Evolutionary conservation across 2,888 invertebrate species (phyloP), one percentile per base, ranked within the genome.

Genomic region (Chaetogeoica ovagalla): DNA sequence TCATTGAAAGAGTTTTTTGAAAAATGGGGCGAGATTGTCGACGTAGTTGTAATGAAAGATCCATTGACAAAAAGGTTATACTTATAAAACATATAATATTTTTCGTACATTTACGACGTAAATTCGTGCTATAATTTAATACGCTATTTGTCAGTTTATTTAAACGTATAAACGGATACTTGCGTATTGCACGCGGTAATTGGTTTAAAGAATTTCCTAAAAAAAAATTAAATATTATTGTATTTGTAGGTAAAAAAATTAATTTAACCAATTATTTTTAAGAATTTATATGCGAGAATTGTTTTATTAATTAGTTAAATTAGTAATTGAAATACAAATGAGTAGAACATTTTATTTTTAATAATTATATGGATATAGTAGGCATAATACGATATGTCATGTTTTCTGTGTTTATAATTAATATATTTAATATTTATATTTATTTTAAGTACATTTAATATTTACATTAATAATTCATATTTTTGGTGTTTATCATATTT

Each of bases 41-140:
- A 97, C 86, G 96, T 96, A 13, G 96, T 97, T 17, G 97, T 97
- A 0, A 97, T 97, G 97, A 95, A 96, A 86, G 97, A 97, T 86
- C 95, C 96, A 0, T 93, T 93, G 84, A 97, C 97, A 0, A 96
- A 96, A 85, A 89, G 85, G 85, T 86, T 83, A 82, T 11, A 30
- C 30, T 30, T 30, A 30, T 30, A 30, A 30, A 30, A 48, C 13
- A 21, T 55, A 13, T 48, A 48, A 48, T 4, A 55, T 6, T 55
- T 7, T 55, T 52, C 52, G 15, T 1, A 55, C 55, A 55, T 19
- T 52, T 52, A 52, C 3, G 6, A 19, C 19, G 43, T 19, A 55
- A 30, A 30, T 30, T 30, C 30, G 30, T 19, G 11, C 19, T 55
- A 19, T 55, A 19, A 11, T 19, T 6, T 55, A 55, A 5, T 55